Conservation (phyloP, 2,797 vertebrate genomes). For the Argya squamiceps region DNA sequence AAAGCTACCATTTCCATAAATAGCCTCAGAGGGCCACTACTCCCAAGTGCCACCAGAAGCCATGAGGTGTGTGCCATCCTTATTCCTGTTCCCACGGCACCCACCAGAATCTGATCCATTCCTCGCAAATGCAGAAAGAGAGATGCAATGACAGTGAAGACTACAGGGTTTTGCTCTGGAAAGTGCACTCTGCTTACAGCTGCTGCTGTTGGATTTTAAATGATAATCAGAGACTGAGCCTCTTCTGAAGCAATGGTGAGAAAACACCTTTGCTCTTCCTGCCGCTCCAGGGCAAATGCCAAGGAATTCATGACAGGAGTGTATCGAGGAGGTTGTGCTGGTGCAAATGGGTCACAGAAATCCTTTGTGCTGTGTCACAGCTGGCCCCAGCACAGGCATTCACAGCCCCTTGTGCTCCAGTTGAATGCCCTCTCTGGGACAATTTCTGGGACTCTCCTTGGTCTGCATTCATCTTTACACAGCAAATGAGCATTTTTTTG, state of each 20-base stretch:
- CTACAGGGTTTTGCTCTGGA: background rate
- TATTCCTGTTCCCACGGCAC: accelerated
- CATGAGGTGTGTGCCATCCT: accelerated
- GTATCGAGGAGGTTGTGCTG: background rate
- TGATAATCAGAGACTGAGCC: background rate
- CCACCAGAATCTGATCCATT: accelerated
- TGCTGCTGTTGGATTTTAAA: background rate
- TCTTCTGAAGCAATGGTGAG: background rate
- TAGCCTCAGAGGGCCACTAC: accelerated
- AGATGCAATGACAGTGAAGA: background rate
- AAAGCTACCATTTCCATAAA: background rate
- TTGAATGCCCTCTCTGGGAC: background rate
- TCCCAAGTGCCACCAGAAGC: background rate
- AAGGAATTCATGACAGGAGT: background rate
- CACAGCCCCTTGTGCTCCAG: background rate
- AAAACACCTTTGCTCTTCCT: background rate
- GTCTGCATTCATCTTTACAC: background rate
- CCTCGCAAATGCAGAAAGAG: background rate
- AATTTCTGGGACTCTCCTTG: background rate
- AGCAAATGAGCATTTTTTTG: background rate
- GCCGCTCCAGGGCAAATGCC: background rate
- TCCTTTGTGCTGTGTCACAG: background rate
- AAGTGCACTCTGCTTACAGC: background rate
- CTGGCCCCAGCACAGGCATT: background rate
- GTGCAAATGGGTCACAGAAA: background rate